These are phyloP conservation scores for Tychaedon coryphoeus DNA, from an alignment of 2,113 vertebrate genomes.

Conservation along the genomic window DNA sequence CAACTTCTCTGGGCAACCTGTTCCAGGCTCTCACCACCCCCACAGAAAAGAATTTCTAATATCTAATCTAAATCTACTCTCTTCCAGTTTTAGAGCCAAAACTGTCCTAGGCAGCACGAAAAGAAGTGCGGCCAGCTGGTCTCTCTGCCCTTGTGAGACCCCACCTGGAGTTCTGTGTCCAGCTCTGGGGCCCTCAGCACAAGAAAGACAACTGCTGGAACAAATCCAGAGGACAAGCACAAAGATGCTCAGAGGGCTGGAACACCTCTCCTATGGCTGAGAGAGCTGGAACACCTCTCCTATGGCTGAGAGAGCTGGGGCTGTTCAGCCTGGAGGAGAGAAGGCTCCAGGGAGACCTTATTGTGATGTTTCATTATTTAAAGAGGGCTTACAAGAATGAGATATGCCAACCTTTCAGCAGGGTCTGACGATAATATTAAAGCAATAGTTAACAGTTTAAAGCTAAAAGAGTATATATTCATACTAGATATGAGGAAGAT, in stretches of 20 bases:
- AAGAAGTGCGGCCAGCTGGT: background rate
- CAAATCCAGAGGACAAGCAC: fast-evolving
- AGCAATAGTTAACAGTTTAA: background rate
- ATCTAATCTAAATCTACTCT: background rate
- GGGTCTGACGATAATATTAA: background rate
- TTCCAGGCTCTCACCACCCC: background rate
- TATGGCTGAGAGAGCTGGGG: background rate
- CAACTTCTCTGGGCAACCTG: background rate
- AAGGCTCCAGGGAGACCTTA: background rate
- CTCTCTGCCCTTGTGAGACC: background rate
- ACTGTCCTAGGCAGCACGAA: background rate
- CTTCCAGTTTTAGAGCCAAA: background rate
- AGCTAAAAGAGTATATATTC: background rate
- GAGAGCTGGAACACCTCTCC: background rate
- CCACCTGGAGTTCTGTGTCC: background rate
- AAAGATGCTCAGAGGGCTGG: background rate
- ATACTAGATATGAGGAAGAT: background rate
- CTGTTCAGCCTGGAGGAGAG: background rate
- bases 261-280: background rate
- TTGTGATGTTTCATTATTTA: background rate
- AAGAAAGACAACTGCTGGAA: background rate
- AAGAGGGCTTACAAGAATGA: background rate
- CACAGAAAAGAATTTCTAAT: background rate
- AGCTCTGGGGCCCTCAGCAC: background rate
- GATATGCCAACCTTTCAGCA: background rate